A percentile compares a stretch with the other conserved stretches of the same genome.
Conservation (phyloP, 2,113 vertebrate species). For the Cyrtonyx montezumae region DNA sequence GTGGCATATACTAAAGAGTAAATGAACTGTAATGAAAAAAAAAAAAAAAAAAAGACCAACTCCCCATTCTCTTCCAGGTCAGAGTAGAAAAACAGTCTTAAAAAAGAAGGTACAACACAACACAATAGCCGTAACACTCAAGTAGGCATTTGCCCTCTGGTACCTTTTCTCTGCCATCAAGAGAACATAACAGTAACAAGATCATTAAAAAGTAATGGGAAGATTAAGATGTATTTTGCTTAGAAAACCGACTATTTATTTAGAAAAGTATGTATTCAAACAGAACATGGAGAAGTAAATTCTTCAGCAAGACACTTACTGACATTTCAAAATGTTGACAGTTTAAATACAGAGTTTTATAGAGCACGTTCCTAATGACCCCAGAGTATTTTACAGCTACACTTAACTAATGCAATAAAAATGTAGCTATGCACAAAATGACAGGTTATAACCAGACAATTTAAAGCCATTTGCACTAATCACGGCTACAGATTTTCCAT, state of each 20-base stretch:
- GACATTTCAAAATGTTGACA: not conserved
- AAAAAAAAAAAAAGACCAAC: not conserved
- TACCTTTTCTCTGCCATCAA: not conserved
- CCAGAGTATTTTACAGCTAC: not conserved
- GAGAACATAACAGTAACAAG: not conserved
- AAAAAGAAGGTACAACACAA: not conserved
- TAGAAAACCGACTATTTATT: not conserved
- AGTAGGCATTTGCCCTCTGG: fast-evolving
- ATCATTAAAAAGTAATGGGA: not conserved
- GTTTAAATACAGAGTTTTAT: not conserved
- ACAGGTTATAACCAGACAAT: not conserved
- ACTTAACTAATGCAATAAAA: not conserved
- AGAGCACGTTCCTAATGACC: not conserved
- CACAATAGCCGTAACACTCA: not conserved
- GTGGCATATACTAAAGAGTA: not conserved
- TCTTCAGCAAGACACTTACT: not conserved
- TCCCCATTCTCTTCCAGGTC: not conserved
- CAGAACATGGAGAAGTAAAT: not conserved
- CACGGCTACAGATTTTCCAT: not conserved
- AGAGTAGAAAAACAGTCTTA: not conserved
- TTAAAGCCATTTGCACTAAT: not conserved
- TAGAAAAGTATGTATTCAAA: not conserved
- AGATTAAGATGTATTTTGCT: not conserved
- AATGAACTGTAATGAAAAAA: not conserved
- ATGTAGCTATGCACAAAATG: not conserved